Base-by-base conservation (phyloP, 2,888 invertebrate species). In the Leptogaster cylindrica region DNA sequence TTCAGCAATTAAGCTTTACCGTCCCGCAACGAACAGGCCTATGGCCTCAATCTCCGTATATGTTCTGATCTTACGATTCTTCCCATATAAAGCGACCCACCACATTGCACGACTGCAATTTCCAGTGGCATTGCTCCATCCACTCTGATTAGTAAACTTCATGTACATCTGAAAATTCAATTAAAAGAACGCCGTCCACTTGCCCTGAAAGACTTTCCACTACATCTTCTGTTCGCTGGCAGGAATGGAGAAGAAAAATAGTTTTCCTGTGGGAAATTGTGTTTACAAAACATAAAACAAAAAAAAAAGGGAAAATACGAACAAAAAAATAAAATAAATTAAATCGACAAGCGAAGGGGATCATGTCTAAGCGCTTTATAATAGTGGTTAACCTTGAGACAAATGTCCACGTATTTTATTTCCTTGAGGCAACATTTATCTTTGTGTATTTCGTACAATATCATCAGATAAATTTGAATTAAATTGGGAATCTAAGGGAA, bases 391-490 rank as follows among this genome's bases (percentile, higher is more conserved):
- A 12, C 48, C 48, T 48, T 48, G 48, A 48, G 48, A 48, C 48
- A 48, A 25, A n/a, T 16, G 48, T 25, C 48, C 48, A 25, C 27
- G 48, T 48, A 25, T 48, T 48, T 48, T 12, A 48, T 48, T 48
- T 48, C 41, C 31, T 18, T 41, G 14, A 18, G 41, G 41, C 18
- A 16, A 41, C 3, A 41, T 41, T 14, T 41, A 41, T 41, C 41
- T 41, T 16, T 16, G 12, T 4, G 12, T 14, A 18, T 41, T 41
- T 41, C 41, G 12, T 41, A 41, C 41, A 41, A 41, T n/a, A 41
- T 41, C 41, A 41, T 41, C 41, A 41, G 41, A 41, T 41, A 41
- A 41, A 41, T 41, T 41, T 16, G 41, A 41, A 41, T 41, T 41
- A 41, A 41, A 41, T 41, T 41, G 18, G 41, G 41, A 14, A 3